Percentiles rank a stretch among this genome's conserved stretches.
Conservation (phyloP, 2,797 vertebrate genomes). For the Numenius phaeopus region DNA sequence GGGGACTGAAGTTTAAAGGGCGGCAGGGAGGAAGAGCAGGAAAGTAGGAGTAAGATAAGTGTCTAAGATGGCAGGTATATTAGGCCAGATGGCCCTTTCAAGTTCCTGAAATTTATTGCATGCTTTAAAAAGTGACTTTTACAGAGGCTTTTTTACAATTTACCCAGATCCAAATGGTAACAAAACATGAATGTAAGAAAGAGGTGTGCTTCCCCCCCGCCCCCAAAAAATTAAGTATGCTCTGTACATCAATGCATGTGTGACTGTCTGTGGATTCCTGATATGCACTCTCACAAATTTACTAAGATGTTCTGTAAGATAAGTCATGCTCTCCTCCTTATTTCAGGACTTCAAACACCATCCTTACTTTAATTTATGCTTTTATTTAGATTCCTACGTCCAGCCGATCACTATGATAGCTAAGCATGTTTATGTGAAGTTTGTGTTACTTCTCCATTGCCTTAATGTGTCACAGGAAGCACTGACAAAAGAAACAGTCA, state of each 20-base stretch:
- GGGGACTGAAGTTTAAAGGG: neutral
- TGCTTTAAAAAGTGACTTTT: conserved; percentile 15
- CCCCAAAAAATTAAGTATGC: neutral
- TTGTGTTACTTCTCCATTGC: neutral
- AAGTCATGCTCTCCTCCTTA: neutral
- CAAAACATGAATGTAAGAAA: neutral
- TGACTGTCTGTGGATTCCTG: neutral
- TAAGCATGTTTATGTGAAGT: neutral
- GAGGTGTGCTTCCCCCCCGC: neutral
- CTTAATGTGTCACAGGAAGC: neutral
- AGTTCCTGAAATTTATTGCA: conserved; percentile 34
- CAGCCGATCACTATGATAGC: neutral
- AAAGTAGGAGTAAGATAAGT: neutral
- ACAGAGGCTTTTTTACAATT: conserved; percentile 2
- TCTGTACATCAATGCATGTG: neutral
- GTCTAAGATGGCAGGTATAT: neutral
- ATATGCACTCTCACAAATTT: neutral
- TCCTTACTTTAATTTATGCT: neutral
- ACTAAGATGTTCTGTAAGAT: neutral
- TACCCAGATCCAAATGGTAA: neutral
- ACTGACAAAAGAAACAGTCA: neutral
- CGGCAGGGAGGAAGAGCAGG: neutral
- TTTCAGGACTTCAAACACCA: neutral
- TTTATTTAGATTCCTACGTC: neutral
- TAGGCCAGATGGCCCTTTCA: conserved; percentile 38